These are phyloP conservation scores for Galeopterus variegatus DNA, from an alignment of 2,113 vertebrate species.

Conservation along the genomic window DNA sequence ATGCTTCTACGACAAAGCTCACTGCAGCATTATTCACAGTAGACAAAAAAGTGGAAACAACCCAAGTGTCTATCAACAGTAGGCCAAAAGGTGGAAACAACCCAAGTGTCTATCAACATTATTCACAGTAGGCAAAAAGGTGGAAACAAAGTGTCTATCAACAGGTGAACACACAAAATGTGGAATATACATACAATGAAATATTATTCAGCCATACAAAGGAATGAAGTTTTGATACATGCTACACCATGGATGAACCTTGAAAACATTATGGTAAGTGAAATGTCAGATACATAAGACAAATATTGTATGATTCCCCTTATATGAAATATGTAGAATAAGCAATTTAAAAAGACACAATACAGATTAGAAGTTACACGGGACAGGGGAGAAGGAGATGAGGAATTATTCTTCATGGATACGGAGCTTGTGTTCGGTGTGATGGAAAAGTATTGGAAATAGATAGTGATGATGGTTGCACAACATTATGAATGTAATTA, in stretches of 20 bases:
- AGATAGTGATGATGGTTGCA: not conserved
- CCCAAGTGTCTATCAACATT: not conserved
- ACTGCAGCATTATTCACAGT: not conserved
- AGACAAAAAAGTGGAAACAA: not conserved
- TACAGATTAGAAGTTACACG: not conserved
- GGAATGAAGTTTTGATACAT: not conserved
- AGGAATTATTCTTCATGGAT: not conserved
- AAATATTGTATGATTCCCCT: not conserved
- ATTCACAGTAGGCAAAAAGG: not conserved
- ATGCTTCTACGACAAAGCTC: not conserved
- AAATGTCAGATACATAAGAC: not conserved
- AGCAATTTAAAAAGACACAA: not conserved
- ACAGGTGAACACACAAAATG: not conserved
- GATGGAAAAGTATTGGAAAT: not conserved
- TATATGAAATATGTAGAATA: not conserved
- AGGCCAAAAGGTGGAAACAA: not conserved
- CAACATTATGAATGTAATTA: slow-evolving; percentile 12
- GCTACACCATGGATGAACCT: not conserved
- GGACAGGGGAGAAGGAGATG: rapidly evolving
- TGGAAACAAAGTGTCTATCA: not conserved
- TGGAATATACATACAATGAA: not conserved
- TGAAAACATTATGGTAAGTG: not conserved
- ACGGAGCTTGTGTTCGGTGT: not conserved
- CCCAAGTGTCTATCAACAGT: not conserved
- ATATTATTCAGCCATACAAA: not conserved